Base-by-base conservation (phyloP, 1,140 invertebrate genomes). In the Magallana ariakensis region DNA sequence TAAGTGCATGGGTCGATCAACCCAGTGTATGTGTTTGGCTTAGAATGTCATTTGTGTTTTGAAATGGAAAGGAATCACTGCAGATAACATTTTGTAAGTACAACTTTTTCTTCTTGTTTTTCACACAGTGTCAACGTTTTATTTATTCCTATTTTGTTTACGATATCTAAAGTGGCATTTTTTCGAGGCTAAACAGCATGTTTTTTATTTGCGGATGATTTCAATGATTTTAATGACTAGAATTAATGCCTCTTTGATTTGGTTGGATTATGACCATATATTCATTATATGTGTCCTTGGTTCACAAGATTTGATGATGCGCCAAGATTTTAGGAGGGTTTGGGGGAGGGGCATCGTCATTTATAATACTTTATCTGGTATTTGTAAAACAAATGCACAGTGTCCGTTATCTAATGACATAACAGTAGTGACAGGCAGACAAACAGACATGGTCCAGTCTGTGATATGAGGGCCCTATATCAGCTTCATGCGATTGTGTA, bases 391-490 rank as follows among this genome's bases (percentile, higher is more conserved):
- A 33, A 70, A 19, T 70, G 62, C 62, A 22, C 62, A 22, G 62
- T 70, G 58, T 62, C 19, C 26, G 62, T 75, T 75, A 75, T 75
- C 66, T 11, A 75, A 33, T 75, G 66, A 75, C 22, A 75, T 75
- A 75, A 75, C 66, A 26, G 22, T 26, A 75, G 66, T 75, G 66
- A 75, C 22, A 75, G 66, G 66, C 66, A 75, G 66, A 75, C 66
- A 22, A 75, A 26, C 66, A 75, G 66, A 13, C 58, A 9, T 13
- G 58, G 58, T 16, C 58, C n/a, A n/a, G 22, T 33, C 9, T 75
- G 66, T 75, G 66, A 75, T 75, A 75, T 19, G 3, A 46, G 2
- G 66, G 10, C 66, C 22, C 66, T 26, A 75, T 75, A 75, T 75
- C 66, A 26, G 66, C 66, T 75, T 75, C 66, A 75, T 75, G 22